Conservation (phyloP, 2,113 vertebrate species). For the Mola mola region DNA sequence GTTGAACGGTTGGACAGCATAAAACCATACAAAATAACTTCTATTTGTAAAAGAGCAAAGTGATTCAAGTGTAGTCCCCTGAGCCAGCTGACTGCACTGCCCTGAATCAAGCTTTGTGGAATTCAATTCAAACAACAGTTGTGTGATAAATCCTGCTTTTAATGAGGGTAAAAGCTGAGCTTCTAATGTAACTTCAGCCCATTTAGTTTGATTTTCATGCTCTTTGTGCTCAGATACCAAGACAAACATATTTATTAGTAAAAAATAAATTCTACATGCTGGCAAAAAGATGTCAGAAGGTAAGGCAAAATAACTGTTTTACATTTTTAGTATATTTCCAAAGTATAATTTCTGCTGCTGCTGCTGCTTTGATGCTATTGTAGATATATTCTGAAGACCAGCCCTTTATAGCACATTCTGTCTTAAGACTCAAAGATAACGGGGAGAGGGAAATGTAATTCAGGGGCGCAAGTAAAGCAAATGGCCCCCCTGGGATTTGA, state of each 20-base stretch:
- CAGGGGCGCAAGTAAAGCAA: conserved; percentile 44
- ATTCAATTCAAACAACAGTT: neutral
- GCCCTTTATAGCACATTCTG: conserved; percentile 41
- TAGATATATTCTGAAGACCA: conserved; percentile 43
- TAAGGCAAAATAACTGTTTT: conserved; percentile 14
- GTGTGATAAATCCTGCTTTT: neutral
- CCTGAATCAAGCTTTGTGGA: neutral
- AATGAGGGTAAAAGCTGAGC: conserved; percentile 3
- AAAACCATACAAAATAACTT: too few relatives aligned
- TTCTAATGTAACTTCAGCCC: conserved; percentile 9
- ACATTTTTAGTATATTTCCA: conserved; percentile 5
- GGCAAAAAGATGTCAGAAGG: conserved; percentile 13
- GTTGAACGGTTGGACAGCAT: too few relatives aligned
- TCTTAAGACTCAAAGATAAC: conserved; percentile 43
- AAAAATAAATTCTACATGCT: too few relatives aligned
- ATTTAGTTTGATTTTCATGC: conserved; percentile 13
- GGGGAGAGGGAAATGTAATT: conserved; percentile 58
- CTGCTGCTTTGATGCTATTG: conserved; percentile 44
- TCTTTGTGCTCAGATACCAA: conserved; percentile 21
- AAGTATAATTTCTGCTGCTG: conserved; percentile 9
- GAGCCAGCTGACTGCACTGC: too few relatives aligned
- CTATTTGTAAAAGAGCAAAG: too few relatives aligned
- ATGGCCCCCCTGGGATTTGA: conserved; percentile 51
- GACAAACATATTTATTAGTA: too few relatives aligned
- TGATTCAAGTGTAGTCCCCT: too few relatives aligned